phyloP scores from a whole-genome alignment of 2,797 vertebrate species.

The Psittacula derbiana region DNA sequence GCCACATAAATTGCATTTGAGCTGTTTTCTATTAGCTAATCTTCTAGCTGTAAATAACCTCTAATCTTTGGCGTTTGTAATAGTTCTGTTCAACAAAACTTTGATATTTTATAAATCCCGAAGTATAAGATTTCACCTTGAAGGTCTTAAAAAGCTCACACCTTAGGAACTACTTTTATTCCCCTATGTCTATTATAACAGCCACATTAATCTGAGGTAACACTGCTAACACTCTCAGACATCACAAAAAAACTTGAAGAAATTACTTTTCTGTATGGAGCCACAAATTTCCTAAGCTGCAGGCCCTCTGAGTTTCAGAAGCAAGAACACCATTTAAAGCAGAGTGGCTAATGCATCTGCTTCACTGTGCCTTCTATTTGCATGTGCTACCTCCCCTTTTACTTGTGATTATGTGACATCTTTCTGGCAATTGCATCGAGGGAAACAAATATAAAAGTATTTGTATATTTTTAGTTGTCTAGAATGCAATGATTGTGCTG shows the following conservation, averaged over 20 bases:
- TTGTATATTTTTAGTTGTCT: conserved; percentile 64
- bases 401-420: neutral
- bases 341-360: neutral
- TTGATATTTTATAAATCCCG: neutral
- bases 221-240: neutral
- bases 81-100: neutral
- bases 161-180: neutral
- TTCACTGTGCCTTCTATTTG: neutral
- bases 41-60: neutral
- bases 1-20: neutral
- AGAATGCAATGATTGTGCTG: conserved; percentile 56
- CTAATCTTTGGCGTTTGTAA: neutral
- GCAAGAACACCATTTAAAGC: neutral
- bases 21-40: neutral
- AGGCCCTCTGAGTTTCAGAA: neutral
- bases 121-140: neutral
- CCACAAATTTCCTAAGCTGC: neutral
- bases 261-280: neutral
- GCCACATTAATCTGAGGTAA: neutral
- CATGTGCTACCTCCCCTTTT: neutral
- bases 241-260: neutral
- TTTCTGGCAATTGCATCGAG: conserved; percentile 8
- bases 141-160: neutral
- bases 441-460: conserved; percentile 56
- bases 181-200: neutral